These are phyloP conservation scores for Lepidonotus clava DNA, from an alignment of 2,888 invertebrate genomes.

Conservation along the genomic window DNA sequence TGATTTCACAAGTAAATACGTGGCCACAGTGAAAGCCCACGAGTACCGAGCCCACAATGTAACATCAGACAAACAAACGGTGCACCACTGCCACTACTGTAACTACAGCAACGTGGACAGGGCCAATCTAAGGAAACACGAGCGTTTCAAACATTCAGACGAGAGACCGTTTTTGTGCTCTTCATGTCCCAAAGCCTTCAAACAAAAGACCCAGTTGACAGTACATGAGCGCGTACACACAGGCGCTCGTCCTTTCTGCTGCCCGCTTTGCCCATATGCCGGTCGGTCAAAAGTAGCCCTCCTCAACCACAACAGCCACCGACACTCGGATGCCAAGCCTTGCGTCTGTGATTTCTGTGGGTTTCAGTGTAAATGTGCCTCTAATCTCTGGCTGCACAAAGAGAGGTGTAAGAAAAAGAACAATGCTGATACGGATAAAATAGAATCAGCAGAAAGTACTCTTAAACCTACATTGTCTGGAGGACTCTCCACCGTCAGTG, in stretches of 20 bases:
- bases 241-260: neutral
- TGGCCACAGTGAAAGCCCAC: neutral
- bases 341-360: conserved; percentile 18
- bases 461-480: neutral
- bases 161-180: conserved; percentile 39
- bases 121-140: neutral
- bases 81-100: conserved; percentile 47
- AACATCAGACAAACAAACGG: neutral
- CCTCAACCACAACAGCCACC: neutral
- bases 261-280: conserved; percentile 2
- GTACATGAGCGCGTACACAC: conserved; percentile 24
- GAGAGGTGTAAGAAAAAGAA: neutral
- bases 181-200: neutral
- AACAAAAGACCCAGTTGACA: neutral
- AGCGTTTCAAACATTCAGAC: conserved; percentile 23
- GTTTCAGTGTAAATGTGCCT: neutral
- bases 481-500: neutral
- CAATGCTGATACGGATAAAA: neutral
- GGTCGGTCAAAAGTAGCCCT: neutral
- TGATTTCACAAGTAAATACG: conserved; percentile 9
- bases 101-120: conserved; percentile 34
- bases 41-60: neutral
- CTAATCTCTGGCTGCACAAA: neutral
- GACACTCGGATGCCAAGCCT: neutral
- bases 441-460: neutral